These are phyloP conservation scores for Sphaerophoria rueppellii DNA, from an alignment of 2,888 invertebrate genomes.

Conservation along the genomic window DNA sequence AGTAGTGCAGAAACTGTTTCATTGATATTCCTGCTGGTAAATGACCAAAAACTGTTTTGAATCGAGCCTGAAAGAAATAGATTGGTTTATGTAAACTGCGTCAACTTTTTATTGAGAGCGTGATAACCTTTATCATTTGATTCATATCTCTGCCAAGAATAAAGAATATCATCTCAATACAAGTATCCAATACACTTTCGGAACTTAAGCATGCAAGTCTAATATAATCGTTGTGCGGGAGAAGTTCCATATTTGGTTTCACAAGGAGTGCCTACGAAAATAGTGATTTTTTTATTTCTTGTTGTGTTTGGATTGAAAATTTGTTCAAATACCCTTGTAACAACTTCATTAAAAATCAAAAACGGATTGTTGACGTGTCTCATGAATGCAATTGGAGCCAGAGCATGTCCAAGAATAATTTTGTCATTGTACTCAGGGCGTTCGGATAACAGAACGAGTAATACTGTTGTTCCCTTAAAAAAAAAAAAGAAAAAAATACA, in stretches of 20 bases:
- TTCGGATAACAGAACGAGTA: slow-evolving; percentile 87
- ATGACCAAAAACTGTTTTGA: slow-evolving; percentile 87
- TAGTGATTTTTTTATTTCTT: too few species aligned
- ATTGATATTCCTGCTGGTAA: slow-evolving; percentile 88
- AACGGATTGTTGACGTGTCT: slow-evolving; percentile 84
- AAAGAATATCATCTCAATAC: too few species aligned
- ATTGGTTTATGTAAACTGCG: not conserved
- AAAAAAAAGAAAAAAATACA: too few species aligned
- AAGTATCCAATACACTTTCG: too few species aligned
- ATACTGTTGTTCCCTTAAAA: slow-evolving; percentile 86
- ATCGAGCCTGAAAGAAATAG: slow-evolving; percentile 83
- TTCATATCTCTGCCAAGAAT: too few species aligned
- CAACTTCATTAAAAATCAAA: slow-evolving; percentile 81
- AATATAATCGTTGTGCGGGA: too few species aligned
- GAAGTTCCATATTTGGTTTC: too few species aligned
- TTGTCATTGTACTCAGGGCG: slow-evolving; percentile 87
- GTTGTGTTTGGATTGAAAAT: not conserved
- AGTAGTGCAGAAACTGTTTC: slow-evolving; percentile 88
- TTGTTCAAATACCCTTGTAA: slow-evolving; percentile 71
- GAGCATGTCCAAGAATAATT: slow-evolving; percentile 86
- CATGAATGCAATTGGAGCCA: slow-evolving; percentile 88
- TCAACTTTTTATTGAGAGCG: not conserved
- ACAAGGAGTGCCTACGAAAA: too few species aligned
- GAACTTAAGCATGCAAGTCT: too few species aligned
- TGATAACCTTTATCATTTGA: not conserved